A percentile compares a stretch with the other conserved stretches of the same genome.
These are phyloP conservation scores for roundworm (Caenorhabditis elegans) DNA, from an alignment of 1,140 invertebrate species.

Conservation along the genomic window WBcel235 BX284606.5:10820501-10821000, in stretches of 20 bases:
- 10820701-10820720: too few species aligned
- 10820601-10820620: not conserved
- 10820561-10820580: too few species aligned
- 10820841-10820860: constrained; percentile 65
- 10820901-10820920: constrained; percentile 57
- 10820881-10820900: constrained; percentile 63
- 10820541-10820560: not conserved
- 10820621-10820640: not conserved
- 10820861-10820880: constrained; percentile 62
- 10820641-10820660: not conserved
- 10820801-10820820: constrained; percentile 61
- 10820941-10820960: too few species aligned
- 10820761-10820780: constrained; percentile 57
- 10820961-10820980: constrained; percentile 58
- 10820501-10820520: not conserved
- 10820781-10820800: constrained; percentile 57
- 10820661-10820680: too few species aligned
- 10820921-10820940: too few species aligned
- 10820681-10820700: too few species aligned
- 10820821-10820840: constrained; percentile 65
- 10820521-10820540: not conserved
- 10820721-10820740: constrained; percentile 59
- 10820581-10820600: not conserved
- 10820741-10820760: constrained; percentile 65
- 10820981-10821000: constrained; percentile 63